Evolutionary conservation across 2,888 invertebrate species (phyloP).

Genomic region (Zelleria hepariella): DNA sequence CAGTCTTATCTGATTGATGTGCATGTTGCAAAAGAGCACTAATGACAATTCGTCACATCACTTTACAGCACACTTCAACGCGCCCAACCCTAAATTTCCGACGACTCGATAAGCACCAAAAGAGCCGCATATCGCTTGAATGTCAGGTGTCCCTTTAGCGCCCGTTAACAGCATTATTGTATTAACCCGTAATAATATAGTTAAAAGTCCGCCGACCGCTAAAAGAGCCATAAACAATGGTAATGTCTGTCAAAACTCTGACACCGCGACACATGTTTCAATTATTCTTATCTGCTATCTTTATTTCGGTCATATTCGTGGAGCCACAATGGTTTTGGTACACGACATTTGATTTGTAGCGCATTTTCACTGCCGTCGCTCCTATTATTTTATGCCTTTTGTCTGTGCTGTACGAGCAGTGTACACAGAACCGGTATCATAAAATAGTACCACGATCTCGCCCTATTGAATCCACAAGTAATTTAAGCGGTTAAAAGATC

Average conservation of each 20-base stretch:
- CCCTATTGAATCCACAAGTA: not conserved
- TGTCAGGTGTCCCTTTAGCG: conserved; percentile 54
- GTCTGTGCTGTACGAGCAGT: not conserved
- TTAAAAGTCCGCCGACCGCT: conserved; percentile 28
- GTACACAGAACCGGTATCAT: not conserved
- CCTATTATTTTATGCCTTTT: not conserved
- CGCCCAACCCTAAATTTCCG: conserved; percentile 4
- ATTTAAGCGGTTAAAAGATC: conserved; percentile 33
- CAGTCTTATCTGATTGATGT: too few relatives aligned
- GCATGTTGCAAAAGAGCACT: not conserved
- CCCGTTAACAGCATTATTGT: conserved; percentile 46
- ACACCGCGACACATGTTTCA: conserved; percentile 60
- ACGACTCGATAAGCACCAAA: conserved; percentile 2
- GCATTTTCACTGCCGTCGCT: not conserved
- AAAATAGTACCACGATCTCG: not conserved
- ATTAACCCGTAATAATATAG: conserved; percentile 34
- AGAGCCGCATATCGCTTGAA: conserved; percentile 23
- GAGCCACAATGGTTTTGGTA: not conserved
- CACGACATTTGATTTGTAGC: not conserved
- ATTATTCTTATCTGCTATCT: conserved; percentile 60
- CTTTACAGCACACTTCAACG: not conserved
- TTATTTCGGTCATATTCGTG: conserved; percentile 13
- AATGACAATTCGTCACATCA: not conserved
- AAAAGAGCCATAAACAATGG: conserved; percentile 37
- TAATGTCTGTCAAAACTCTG: conserved; percentile 22